Percentiles rank a stretch among this genome's conserved stretches.
Conservation (phyloP, 2,113 vertebrate genomes). For the Pica pica region DNA sequence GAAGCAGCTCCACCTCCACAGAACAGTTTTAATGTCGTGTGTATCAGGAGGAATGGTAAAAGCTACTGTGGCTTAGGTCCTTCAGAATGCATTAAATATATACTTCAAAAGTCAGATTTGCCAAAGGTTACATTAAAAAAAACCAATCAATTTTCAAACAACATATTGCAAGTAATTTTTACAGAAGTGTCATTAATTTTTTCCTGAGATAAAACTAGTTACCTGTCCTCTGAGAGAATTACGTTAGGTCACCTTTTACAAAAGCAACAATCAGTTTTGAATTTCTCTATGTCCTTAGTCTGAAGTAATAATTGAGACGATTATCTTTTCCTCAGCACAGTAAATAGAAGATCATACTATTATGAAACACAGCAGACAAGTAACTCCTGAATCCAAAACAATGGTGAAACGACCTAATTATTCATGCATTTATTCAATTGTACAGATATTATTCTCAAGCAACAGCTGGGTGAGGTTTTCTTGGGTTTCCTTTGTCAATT, state of each 20-base stretch:
- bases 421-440: accelerated
- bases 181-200: not conserved
- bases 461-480: not conserved
- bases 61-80: not conserved
- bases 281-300: not conserved
- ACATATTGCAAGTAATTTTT: not conserved
- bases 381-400: not conserved
- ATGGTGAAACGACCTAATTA: not conserved
- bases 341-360: not conserved
- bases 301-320: not conserved
- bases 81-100: not conserved
- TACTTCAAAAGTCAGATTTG: not conserved
- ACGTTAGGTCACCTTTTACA: not conserved
- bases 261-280: not conserved
- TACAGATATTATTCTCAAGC: not conserved
- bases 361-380: not conserved
- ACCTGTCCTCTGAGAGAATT: not conserved
- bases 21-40: not conserved
- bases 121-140: not conserved
- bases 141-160: not conserved
- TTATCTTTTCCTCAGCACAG: not conserved
- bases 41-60: not conserved
- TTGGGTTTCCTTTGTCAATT: not conserved
- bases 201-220: not conserved
- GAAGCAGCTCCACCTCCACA: not conserved